Percentiles rank a stretch among this genome's conserved stretches.
Conservation (phyloP, 2,113 vertebrate species). For the Bufo gargarizans region DNA sequence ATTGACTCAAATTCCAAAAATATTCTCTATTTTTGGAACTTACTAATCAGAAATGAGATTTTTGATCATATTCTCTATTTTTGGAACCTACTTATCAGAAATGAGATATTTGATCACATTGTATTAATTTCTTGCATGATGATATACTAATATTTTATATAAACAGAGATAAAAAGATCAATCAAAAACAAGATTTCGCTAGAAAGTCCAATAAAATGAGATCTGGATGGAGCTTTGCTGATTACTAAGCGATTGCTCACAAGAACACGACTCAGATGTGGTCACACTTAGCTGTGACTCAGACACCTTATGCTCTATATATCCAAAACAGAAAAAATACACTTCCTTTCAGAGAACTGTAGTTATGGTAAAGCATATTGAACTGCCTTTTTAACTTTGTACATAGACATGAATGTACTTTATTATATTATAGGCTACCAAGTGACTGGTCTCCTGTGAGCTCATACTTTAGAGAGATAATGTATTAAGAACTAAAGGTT, state of each 20-base stretch:
- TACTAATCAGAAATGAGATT: too few species aligned
- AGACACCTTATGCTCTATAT: background rate
- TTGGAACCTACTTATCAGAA: background rate
- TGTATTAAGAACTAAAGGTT: too few species aligned
- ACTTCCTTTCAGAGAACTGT: background rate
- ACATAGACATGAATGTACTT: background rate
- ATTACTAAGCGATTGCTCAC: background rate
- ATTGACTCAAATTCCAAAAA: background rate
- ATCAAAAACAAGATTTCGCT: background rate
- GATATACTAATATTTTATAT: background rate
- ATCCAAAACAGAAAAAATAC: background rate
- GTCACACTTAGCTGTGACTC: background rate
- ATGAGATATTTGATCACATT: background rate
- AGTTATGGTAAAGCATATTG: too few species aligned
- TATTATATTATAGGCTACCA: too few species aligned
- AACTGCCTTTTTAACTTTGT: background rate
- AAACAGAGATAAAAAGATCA: background rate
- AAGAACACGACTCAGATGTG: background rate
- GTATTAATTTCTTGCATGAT: background rate
- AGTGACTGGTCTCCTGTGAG: too few species aligned
- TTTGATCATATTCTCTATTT: background rate
- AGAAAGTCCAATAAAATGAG: background rate
- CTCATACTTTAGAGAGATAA: too few species aligned
- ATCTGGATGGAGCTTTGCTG: background rate
- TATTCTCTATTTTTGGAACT: too few species aligned